Evolutionary conservation across 2,797 vertebrate species (phyloP).

Genomic region (Danio jaintianensis): DNA sequence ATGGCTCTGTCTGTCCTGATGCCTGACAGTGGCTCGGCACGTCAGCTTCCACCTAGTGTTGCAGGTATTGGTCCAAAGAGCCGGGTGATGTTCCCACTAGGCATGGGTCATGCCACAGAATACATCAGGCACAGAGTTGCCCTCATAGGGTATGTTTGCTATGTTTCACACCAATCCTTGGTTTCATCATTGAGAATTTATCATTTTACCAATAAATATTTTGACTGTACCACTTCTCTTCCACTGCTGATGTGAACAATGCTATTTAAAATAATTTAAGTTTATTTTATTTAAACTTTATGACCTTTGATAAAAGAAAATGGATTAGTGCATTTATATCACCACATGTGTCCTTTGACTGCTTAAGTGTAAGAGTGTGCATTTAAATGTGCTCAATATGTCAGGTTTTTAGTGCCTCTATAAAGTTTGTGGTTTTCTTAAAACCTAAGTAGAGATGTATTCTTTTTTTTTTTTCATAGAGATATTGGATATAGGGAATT

Average conservation of each 20-base stretch:
- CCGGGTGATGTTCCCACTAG: slow-evolving; percentile 90
- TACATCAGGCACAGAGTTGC: slow-evolving; percentile 91
- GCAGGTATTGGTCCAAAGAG: slow-evolving; percentile 86
- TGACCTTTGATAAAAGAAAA: neutral
- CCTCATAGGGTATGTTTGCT: slow-evolving; percentile 89
- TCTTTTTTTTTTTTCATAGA: neutral
- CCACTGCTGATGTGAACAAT: no score
- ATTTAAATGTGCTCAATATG: neutral
- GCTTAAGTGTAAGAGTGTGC: neutral
- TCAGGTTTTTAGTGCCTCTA: neutral
- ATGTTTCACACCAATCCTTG: slow-evolving; percentile 8
- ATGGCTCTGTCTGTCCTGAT: slow-evolving; percentile 83
- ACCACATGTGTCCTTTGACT: neutral
- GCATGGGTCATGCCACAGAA: slow-evolving; percentile 91
- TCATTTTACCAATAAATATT: neutral
- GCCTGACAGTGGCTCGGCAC: slow-evolving; percentile 85
- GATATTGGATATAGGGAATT: neutral
- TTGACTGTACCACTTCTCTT: no score
- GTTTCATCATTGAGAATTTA: neutral
- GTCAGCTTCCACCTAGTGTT: slow-evolving; percentile 95
- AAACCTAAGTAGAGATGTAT: slow-evolving; percentile 20
- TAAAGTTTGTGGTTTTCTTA: slow-evolving; percentile 12
- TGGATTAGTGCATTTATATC: neutral
- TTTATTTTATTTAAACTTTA: neutral
- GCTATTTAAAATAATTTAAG: no score